Evolutionary conservation across 2,113 vertebrate genomes (phyloP), one percentile per base, ranked within the genome.

Genomic region (Epinephelus moara): DNA sequence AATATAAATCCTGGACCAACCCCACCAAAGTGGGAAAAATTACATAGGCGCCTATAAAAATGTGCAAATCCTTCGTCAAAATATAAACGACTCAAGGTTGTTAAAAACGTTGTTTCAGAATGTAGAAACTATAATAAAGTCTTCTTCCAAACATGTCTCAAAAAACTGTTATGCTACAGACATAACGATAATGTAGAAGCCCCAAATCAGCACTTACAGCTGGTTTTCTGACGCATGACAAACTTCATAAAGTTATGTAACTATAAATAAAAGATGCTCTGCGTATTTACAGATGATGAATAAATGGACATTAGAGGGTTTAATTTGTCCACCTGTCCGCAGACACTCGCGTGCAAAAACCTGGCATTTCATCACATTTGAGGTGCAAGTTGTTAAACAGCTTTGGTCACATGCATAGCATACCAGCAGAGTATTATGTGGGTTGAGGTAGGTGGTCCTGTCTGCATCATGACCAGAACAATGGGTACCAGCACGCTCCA

Each of bases 381-480:
- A 80, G 21, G 66, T 78, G 60, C 5, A 8, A 45, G 42, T 81
- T 72, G 62, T 82, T 87, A 68, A 87, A 80, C 76, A 72, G 85
- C 77, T 89, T 74, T 55, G 78, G 87, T 93, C 93, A 92, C 92
- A 92, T 91, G 91, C 69, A 33, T 49, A 56, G 80, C 81, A 92
- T 90, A 89, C 82, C 88, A 75, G 79, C 78, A 18, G 88, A 92
- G 91, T 87, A 89, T 93, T 92, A 92, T 80, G 81, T 9, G 87
- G 72, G 33, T 75, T 77, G 55, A 73, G 37, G 90, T 94, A 89
- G 92, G 93, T 93, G 93, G 91, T 94, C 92, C 85, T 14, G 91
- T 89, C 91, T 89, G 88, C 83, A 85, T 86, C 77, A 77, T 37
- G 81, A 87, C 53, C 81, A 85, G 85, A 94, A 94, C 92, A 94